phyloP scores from a whole-genome alignment of 2,797 vertebrate species.

The Arrhamphus sclerolepis region DNA sequence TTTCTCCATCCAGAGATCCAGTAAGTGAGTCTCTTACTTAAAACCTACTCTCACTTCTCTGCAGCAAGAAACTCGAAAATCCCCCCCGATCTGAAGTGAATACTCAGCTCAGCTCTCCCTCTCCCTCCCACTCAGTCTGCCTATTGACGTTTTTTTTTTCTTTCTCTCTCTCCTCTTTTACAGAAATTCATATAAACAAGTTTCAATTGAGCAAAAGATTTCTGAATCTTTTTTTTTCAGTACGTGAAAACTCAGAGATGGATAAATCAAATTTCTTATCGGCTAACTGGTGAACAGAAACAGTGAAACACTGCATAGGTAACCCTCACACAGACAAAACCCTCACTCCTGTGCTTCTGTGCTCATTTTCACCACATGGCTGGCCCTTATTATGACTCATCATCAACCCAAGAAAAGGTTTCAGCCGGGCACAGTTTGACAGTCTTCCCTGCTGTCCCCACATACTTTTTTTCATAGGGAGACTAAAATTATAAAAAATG shows the following conservation, averaged over 20 bases:
- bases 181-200: background rate
- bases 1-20: slow-evolving; percentile 41
- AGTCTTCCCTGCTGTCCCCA: slow-evolving; percentile 60
- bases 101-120: slow-evolving; percentile 17
- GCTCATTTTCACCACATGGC: slow-evolving; percentile 60
- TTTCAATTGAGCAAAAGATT: background rate
- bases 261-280: slow-evolving; percentile 8
- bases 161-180: slow-evolving; percentile 10
- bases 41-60: slow-evolving; percentile 38
- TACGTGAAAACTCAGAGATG: slow-evolving; percentile 5
- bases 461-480: slow-evolving; percentile 63
- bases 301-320: background rate
- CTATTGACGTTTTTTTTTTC: slow-evolving; percentile 5
- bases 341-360: slow-evolving; percentile 8
- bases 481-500: slow-evolving; percentile 71
- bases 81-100: slow-evolving; percentile 48
- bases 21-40: slow-evolving; percentile 29
- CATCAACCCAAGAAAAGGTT: slow-evolving; percentile 64
- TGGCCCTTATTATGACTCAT: slow-evolving; percentile 70
- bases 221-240: background rate
- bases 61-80: slow-evolving; percentile 45
- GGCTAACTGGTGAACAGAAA: slow-evolving; percentile 17
- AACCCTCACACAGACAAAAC: slow-evolving; percentile 1
- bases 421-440: slow-evolving; percentile 65
- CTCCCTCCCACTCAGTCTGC: slow-evolving; percentile 9